Evolutionary conservation across 2,797 vertebrate genomes (phyloP), one percentile per base, ranked within the genome.

Genomic region (Scomberomorus guttatus): DNA sequence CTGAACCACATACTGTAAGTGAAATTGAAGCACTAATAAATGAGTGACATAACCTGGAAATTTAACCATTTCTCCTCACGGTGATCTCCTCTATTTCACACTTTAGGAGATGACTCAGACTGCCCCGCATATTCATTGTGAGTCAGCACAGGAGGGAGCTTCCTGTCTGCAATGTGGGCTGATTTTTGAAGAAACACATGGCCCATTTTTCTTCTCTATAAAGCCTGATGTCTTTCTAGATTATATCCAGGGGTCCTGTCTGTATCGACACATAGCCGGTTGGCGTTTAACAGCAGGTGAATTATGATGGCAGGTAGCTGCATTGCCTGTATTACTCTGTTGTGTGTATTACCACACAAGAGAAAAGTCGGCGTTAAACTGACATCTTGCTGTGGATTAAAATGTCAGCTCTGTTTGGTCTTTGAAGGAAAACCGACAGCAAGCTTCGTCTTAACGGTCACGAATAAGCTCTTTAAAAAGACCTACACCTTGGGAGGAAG

Each of bases 141-240:
- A 88, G 69, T 89, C 72, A 88, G 81, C 80, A 86, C n/a, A 27
- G 25, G 34, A 51, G 22, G 25, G 24, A 52, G 69, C 0, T 84
- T 71, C 69, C 67, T 75, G 42, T 2, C 4, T 61, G 14, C 20
- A 13, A 25, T 55, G 51, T 46, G 15, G 57, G 32, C 54, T 29
- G 37, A 2, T 29, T 18, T 24, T 9, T 8, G 1, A 54, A 1
- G 4, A 34, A 42, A 46, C 64, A 50, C 79, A 42, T 77, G 64
- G 14, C 22, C 2, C 15, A 50, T 63, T 37, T 71, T 61, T n/a
- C n/a, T n/a, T n/a, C n/a, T n/a, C n/a, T n/a, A n/a, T n/a, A n/a
- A n/a, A n/a, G n/a, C n/a, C n/a, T n/a, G n/a, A n/a, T 6, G 2
- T 1, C 29, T 55, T 59, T 73, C 34, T 3, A 69, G 20, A 32